Evolutionary conservation across 2,888 invertebrate genomes (phyloP).

Genomic region (Cyaniris semiargus): DNA sequence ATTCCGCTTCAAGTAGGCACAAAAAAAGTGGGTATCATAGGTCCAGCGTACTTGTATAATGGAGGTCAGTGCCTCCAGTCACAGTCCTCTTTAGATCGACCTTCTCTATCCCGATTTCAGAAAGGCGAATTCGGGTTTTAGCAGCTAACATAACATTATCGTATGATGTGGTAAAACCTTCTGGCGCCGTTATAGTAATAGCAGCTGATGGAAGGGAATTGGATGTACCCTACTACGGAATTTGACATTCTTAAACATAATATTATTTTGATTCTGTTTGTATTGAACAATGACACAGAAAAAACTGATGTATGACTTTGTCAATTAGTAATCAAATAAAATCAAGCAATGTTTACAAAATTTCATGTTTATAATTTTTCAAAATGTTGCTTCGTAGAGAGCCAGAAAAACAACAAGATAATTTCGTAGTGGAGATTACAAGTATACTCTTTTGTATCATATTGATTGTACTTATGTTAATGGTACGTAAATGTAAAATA

Average conservation of each 20-base stretch:
- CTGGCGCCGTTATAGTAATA: background rate
- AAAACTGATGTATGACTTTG: background rate
- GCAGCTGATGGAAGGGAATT: background rate
- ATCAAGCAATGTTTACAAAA: background rate
- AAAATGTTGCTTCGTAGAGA: background rate
- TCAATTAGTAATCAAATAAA: background rate
- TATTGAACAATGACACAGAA: too few species aligned
- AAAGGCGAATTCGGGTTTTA: background rate
- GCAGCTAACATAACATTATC: background rate
- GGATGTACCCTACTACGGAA: too few species aligned
- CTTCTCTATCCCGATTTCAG: constrained; percentile 1
- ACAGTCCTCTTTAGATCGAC: background rate
- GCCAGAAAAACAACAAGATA: background rate
- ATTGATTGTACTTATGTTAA: background rate
- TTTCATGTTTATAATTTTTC: background rate
- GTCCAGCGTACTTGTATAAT: too few species aligned
- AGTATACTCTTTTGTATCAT: background rate
- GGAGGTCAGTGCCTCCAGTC: too few species aligned
- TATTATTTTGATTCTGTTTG: too few species aligned
- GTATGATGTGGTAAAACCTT: background rate
- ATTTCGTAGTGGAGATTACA: background rate
- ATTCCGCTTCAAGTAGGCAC: too few species aligned
- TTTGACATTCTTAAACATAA: too few species aligned
- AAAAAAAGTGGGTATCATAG: too few species aligned
- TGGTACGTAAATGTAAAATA: background rate